These are phyloP conservation scores for Ostrea denselamellosa DNA, from an alignment of 1,140 invertebrate species.

Conservation along the genomic window DNA sequence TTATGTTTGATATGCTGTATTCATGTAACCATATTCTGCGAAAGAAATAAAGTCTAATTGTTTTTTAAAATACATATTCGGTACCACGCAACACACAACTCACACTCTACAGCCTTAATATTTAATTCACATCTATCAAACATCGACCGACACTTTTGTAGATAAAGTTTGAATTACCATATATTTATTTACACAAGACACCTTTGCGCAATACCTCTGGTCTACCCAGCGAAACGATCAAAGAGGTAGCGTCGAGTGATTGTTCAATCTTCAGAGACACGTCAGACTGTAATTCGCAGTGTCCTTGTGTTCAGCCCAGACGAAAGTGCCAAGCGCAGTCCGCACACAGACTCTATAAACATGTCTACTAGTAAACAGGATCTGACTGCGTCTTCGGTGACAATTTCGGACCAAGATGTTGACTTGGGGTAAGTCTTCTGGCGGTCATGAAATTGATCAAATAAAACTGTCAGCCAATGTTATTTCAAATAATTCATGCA, in stretches of 20 bases:
- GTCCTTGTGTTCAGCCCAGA: background rate
- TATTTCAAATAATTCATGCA: no score
- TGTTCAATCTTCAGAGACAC: background rate
- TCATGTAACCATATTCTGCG: no score
- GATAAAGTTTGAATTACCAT: background rate
- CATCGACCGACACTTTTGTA: background rate
- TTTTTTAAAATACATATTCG: no score
- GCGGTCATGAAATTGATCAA: no score
- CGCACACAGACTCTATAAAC: background rate
- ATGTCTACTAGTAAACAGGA: constrained; percentile 21
- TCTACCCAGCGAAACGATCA: no score
- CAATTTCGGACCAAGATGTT: constrained; percentile 10
- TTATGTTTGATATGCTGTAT: no score
- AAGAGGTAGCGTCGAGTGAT: no score
- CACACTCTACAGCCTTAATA: background rate
- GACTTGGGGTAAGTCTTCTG: background rate
- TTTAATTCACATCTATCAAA: background rate
- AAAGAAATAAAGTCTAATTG: no score
- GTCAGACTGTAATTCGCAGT: background rate
- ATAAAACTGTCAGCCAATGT: no score
- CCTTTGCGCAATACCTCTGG: no score
- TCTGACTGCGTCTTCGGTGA: background rate
- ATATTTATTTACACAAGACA: background rate
- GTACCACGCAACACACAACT: no score
- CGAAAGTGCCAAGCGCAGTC: background rate